Conservation (phyloP, 1,140 invertebrate genomes). For the Zophobas atratus region DNA sequence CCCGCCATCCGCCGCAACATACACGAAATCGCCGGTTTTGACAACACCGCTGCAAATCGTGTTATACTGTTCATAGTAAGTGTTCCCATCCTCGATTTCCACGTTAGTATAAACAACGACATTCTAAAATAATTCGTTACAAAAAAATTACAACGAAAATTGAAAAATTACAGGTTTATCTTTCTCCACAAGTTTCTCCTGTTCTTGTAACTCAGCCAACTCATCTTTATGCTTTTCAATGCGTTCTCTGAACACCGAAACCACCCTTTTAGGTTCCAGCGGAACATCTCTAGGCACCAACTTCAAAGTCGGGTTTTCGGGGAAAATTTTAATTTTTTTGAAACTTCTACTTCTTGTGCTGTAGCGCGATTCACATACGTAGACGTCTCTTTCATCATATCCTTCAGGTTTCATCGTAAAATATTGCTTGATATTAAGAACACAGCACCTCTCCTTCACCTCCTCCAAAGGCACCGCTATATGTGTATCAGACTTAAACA, state of each 20-base stretch:
- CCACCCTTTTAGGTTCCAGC: constrained; percentile 87
- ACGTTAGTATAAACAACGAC: constrained; percentile 77
- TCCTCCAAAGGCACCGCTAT: constrained; percentile 88
- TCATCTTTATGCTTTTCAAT: constrained; percentile 94
- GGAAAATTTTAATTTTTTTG: constrained; percentile 94
- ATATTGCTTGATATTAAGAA: constrained; percentile 96
- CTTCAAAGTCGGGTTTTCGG: constrained; percentile 77
- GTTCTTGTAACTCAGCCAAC: constrained; percentile 86
- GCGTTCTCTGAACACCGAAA: constrained; percentile 94
- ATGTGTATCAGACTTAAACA: constrained; percentile 94
- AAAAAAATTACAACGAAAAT: constrained; percentile 44
- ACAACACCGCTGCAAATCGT: constrained; percentile 85
- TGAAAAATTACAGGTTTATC: constrained; percentile 78
- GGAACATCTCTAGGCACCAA: constrained; percentile 81
- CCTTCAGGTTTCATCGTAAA: constrained; percentile 90
- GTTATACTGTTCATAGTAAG: constrained; percentile 94
- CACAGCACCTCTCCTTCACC: constrained; percentile 93
- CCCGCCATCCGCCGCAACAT: constrained; percentile 89
- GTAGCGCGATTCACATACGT: constrained; percentile 97
- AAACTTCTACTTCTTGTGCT: constrained; percentile 88
- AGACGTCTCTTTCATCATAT: constrained; percentile 95
- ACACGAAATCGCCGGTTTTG: constrained; percentile 95
- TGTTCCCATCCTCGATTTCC: constrained; percentile 79
- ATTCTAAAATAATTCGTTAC: constrained; percentile 72
- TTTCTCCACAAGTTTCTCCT: constrained; percentile 84